Evolutionary conservation across 2,113 vertebrate species (phyloP).

Genomic region (Dipodomys spectabilis): DNA sequence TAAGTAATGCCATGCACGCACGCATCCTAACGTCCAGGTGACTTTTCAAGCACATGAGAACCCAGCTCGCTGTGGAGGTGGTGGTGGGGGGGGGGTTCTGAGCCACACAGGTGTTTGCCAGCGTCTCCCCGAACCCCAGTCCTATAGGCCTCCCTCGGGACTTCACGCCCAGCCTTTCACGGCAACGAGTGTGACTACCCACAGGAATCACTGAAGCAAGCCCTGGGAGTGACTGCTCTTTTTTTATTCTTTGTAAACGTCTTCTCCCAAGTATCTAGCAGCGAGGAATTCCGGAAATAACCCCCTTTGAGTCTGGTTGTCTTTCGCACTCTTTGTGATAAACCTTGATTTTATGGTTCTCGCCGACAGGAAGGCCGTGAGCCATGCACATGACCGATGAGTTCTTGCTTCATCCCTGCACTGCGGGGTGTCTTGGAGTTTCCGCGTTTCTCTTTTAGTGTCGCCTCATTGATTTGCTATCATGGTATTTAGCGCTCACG

Average conservation of each 20-base stretch:
- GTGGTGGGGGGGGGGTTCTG: no score
- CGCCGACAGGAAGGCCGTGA: no score
- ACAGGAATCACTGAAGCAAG: background rate
- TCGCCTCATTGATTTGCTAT: background rate
- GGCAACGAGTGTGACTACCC: no score
- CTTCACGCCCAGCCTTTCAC: background rate
- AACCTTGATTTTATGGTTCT: background rate
- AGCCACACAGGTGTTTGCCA: background rate
- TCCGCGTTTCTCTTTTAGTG: background rate
- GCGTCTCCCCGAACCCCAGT: background rate
- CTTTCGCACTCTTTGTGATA: background rate
- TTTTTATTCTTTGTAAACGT: background rate
- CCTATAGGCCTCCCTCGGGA: background rate
- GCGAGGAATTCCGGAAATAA: background rate
- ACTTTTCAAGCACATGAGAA: background rate
- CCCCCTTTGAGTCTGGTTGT: background rate
- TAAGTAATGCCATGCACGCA: background rate
- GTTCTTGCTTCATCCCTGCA: background rate
- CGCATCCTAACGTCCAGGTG: background rate
- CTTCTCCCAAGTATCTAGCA: no score
- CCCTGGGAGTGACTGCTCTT: background rate
- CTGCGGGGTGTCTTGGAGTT: background rate
- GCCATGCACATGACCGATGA: background rate
- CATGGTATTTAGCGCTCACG: background rate
- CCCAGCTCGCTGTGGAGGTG: no score